Evolutionary conservation across 2,797 vertebrate genomes (phyloP).

Genomic region (Syngnathus acus): DNA sequence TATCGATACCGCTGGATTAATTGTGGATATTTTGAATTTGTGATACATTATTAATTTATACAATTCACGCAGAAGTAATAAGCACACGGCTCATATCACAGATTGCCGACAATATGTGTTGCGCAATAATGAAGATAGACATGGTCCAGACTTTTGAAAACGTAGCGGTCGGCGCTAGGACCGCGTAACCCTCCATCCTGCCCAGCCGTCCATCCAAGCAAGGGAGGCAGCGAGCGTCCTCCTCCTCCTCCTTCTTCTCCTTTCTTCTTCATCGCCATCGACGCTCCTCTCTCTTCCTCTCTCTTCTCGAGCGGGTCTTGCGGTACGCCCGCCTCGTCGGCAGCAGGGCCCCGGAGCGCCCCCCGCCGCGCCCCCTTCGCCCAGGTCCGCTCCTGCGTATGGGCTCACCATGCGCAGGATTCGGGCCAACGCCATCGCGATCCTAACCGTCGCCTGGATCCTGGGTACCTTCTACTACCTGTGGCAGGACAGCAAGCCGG

Average conservation of each 20-base stretch:
- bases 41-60: too few species aligned
- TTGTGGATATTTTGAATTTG: too few species aligned
- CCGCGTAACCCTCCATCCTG: conserved; percentile 51
- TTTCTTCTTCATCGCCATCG: conserved; percentile 11
- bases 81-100: too few species aligned
- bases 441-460: conserved; percentile 97
- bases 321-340: conserved; percentile 27
- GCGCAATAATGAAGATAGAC: too few species aligned
- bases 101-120: too few species aligned
- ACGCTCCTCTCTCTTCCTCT: background rate
- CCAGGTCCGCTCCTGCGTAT: conserved; percentile 53
- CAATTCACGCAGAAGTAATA: too few species aligned
- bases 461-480: conserved; percentile 98
- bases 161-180: conserved; percentile 64
- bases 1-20: too few species aligned
- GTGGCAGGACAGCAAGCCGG: conserved; percentile 96
- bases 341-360: conserved; percentile 41
- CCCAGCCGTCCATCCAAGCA: conserved; percentile 32
- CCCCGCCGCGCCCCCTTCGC: background rate
- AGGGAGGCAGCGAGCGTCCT: conserved; percentile 27
- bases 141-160: too few species aligned
- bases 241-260: background rate
- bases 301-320: conserved; percentile 33
- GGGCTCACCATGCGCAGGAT: conserved; percentile 92
- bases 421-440: conserved; percentile 95